Evolutionary conservation across 2,113 vertebrate genomes (phyloP).

Genomic region (Oryzias woworae): DNA sequence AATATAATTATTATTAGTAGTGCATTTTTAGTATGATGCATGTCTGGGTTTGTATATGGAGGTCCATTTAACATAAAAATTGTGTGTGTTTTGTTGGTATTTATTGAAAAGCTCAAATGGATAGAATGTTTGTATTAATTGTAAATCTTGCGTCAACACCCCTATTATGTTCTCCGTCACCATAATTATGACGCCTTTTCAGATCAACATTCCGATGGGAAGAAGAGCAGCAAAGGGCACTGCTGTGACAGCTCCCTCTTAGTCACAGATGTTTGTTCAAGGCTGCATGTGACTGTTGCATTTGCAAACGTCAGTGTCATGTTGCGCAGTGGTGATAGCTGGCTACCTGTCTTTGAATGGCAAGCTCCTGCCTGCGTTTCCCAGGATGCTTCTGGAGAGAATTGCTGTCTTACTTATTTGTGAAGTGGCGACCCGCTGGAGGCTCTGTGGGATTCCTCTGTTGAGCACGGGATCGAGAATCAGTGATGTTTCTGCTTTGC

Average conservation of each 20-base stretch:
- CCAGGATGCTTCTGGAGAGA: conserved; percentile 37
- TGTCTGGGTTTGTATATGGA: too few relatives aligned
- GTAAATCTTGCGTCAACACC: too few relatives aligned
- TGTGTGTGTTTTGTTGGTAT: too few relatives aligned
- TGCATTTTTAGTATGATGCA: too few relatives aligned
- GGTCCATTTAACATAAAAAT: too few relatives aligned
- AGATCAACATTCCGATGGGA: neutral
- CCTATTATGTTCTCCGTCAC: too few relatives aligned
- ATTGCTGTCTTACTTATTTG: conserved; percentile 31
- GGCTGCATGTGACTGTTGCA: neutral
- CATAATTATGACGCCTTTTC: conserved; percentile 6
- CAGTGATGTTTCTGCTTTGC: conserved; percentile 18
- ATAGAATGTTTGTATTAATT: too few relatives aligned
- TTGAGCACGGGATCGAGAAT: conserved; percentile 36
- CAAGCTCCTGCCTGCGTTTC: conserved; percentile 21
- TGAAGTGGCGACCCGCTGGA: conserved; percentile 47
- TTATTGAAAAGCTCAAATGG: too few relatives aligned
- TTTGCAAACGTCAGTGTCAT: conserved; percentile 17
- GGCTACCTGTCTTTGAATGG: conserved; percentile 36
- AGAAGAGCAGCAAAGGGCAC: conserved; percentile 8
- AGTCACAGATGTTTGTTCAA: conserved; percentile 9
- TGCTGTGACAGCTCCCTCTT: conserved; percentile 3
- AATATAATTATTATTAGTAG: too few relatives aligned
- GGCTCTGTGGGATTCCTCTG: conserved; percentile 42
- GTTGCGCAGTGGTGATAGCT: conserved; percentile 13